Base-by-base conservation (phyloP, 2,113 vertebrate genomes). In the Miniopterus natalensis region DNA sequence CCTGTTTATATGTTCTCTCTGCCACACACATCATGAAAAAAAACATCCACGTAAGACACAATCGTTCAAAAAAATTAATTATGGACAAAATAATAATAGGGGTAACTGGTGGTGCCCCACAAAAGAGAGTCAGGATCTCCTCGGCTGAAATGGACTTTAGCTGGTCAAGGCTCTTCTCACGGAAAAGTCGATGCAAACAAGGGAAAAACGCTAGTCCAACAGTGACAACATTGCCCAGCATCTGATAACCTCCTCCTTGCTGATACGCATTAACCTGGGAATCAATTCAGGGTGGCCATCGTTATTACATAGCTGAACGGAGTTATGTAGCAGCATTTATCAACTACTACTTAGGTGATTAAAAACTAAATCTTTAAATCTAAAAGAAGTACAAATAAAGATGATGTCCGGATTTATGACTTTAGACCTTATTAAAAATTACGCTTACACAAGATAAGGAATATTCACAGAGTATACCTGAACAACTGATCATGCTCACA, bases 21-120 rank as follows among this genome's bases (percentile, higher is more conserved):
- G 99, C 99, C 94, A 99, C 99, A 95, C 99, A 99, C 99, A 99
- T 99, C 99, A 99, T 99, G 98, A 99, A 99, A 98, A 99, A 99
- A 96, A 99, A 99, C 96, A 99, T 99, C 96, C 99, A 99, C 0
- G 98, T 99, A 87, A 99, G 98, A 98, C 99, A 99, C 47, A 99
- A 97, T 78, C 99, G 99, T 73, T 99, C 99, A 86, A 99, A 96
- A 10, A 99, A 98, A 59, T 99, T 99, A 98, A 99, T 99, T 8
- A 98, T 66, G 97, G 99, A 98, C 95, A 99, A 98, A 25, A 98
- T 36, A 11, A 99, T 53, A 31, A 98, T 94, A 3, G 96, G 95
- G 18, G 73, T 40, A 15, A 98, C 98, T 0, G 96, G 97, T 0
- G 98, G 98, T 1, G 98, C 98, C 4, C 99, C 99, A 86, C 99